These are phyloP conservation scores for Malurus elegans DNA, from an alignment of 2,113 vertebrate genomes.

Conservation along the genomic window DNA sequence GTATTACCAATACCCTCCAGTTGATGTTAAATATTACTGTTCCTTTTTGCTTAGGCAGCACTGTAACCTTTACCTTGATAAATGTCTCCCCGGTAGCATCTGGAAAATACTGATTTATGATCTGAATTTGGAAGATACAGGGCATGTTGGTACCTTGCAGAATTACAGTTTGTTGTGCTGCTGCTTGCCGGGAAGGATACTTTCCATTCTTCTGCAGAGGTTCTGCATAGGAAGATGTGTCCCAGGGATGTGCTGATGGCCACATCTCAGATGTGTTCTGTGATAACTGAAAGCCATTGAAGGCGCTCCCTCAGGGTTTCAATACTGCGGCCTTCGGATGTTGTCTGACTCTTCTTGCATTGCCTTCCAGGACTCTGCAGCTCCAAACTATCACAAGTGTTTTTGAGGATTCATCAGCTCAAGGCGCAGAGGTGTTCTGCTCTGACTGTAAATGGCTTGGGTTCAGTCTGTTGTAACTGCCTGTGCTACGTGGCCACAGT, in stretches of 20 bases:
- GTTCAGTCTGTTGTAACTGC: neutral
- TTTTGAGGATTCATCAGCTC: neutral
- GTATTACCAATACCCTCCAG: neutral
- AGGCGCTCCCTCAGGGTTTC: neutral
- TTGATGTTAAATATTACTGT: neutral
- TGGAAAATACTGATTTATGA: neutral
- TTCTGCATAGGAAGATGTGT: neutral
- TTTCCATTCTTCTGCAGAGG: neutral
- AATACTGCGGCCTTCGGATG: fast-evolving
- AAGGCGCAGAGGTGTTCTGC: neutral
- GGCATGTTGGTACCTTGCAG: neutral
- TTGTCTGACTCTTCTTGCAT: neutral
- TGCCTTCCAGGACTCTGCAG: neutral
- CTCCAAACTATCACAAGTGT: neutral
- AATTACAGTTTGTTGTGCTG: neutral
- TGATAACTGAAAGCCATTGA: neutral
- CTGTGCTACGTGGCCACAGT: fast-evolving
- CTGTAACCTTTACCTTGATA: neutral
- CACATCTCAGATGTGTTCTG: fast-evolving
- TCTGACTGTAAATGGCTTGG: neutral
- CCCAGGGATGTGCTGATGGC: neutral
- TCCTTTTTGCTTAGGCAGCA: neutral
- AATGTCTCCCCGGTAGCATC: neutral
- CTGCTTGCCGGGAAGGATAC: neutral
- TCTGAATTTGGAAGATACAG: neutral